Conservation (phyloP, 2,113 vertebrate species). For the Eubucco bourcierii region DNA sequence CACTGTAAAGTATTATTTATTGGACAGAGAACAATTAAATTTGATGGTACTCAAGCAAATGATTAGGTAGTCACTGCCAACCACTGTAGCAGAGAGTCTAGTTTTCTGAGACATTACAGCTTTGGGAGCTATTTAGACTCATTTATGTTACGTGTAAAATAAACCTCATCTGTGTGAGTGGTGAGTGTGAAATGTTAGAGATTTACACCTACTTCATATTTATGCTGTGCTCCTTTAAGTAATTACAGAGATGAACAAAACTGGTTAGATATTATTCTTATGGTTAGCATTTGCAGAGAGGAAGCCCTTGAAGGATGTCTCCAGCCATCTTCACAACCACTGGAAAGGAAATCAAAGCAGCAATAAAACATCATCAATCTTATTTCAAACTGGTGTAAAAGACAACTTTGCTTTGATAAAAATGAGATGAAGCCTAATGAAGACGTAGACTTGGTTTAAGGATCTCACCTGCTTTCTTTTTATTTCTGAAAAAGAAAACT, state of each 20-base stretch:
- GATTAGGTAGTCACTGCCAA: not conserved
- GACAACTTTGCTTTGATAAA: not conserved
- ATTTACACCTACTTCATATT: constrained; percentile 45
- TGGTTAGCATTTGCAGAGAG: constrained; percentile 9
- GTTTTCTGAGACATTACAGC: not conserved
- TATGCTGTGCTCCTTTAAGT: constrained; percentile 28
- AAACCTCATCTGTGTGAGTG: constrained; percentile 30
- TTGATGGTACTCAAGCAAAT: not conserved
- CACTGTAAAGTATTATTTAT: not conserved
- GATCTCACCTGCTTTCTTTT: not conserved
- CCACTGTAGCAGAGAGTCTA: not conserved
- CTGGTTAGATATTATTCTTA: constrained; percentile 1
- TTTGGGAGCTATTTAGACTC: constrained; percentile 4
- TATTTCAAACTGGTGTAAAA: not conserved
- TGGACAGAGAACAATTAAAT: not conserved
- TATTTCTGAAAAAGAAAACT: not conserved
- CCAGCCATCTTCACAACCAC: not conserved
- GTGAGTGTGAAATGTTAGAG: constrained; percentile 9
- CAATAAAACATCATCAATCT: not conserved
- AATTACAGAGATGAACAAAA: constrained; percentile 15
- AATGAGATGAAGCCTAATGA: not conserved
- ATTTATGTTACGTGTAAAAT: constrained; percentile 16
- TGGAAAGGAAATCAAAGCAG: constrained; percentile 5
- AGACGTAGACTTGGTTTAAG: not conserved
- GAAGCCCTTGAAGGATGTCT: not conserved